phyloP scores from a whole-genome alignment of 2,113 vertebrate species.

The Pangasianodon gigas region DNA sequence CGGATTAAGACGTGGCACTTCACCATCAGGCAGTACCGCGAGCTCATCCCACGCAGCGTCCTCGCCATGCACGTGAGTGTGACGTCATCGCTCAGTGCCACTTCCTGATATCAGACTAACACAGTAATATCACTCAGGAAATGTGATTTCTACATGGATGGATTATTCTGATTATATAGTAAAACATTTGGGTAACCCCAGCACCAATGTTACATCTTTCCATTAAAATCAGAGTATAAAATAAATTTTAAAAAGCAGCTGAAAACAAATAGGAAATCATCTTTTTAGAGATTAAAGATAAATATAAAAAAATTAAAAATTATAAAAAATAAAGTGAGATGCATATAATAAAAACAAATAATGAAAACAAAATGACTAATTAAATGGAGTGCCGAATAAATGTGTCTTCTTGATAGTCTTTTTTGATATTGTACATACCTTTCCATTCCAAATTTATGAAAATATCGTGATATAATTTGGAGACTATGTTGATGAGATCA shows the following conservation, averaged over 20 bases:
- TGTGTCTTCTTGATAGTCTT: not conserved
- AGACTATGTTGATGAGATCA: not conserved
- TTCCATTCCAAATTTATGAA: not conserved
- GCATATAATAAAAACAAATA: not conserved
- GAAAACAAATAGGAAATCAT: not conserved
- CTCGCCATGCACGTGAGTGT: conserved; percentile 98
- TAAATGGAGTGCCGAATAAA: not conserved
- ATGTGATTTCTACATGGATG: not conserved
- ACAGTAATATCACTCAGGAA: not conserved
- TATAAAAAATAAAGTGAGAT: no score
- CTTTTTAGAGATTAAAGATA: not conserved
- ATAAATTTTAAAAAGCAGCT: not conserved
- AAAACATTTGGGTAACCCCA: not conserved
- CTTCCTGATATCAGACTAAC: not conserved
- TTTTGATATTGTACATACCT: not conserved
- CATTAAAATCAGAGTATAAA: not conserved
- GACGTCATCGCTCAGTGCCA: not conserved
- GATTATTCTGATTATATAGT: not conserved
- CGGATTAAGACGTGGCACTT: conserved; percentile 99
- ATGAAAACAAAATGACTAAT: not conserved
- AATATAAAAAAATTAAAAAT: not conserved
- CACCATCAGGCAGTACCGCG: conserved; percentile 98
- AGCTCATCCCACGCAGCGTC: conserved; percentile 96
- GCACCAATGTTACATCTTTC: not conserved
- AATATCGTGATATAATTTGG: not conserved